A percentile compares a stretch with the other conserved stretches of the same genome.
These are phyloP conservation scores for Leptarthrus brevirostris DNA, from an alignment of 2,888 invertebrate genomes.

Conservation along the genomic window DNA sequence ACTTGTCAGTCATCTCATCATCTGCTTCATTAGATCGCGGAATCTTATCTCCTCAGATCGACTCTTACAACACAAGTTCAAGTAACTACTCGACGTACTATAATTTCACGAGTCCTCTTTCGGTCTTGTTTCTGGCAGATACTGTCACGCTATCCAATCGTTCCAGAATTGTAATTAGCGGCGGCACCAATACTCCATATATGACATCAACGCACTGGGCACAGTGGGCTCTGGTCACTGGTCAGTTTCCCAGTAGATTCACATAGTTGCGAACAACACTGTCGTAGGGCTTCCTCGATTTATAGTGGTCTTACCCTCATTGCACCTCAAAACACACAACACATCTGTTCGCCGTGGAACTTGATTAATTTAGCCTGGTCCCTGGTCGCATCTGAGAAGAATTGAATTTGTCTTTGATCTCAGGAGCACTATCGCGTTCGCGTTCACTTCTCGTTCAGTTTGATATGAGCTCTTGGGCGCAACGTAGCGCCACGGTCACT, in stretches of 20 bases:
- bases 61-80: background rate
- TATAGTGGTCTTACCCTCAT: background rate
- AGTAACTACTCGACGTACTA: background rate
- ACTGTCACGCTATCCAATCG: slow-evolving; percentile 35
- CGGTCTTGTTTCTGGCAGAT: slow-evolving; percentile 14
- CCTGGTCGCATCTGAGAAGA: background rate
- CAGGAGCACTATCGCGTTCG: slow-evolving; percentile 4
- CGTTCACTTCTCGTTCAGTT: slow-evolving; percentile 13
- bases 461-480: slow-evolving; percentile 14
- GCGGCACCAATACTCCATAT: slow-evolving; percentile 6
- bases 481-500: slow-evolving; percentile 1
- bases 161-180: slow-evolving; percentile 20
- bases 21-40: slow-evolving; percentile 1
- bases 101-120: slow-evolving; percentile 1
- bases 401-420: slow-evolving; percentile 13
- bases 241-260: background rate
- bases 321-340: background rate
- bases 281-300: slow-evolving; percentile 20
- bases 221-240: background rate
- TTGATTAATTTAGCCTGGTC: slow-evolving; percentile 34
- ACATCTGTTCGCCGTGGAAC: slow-evolving; percentile 6
- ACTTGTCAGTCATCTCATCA: background rate
- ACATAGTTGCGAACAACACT: slow-evolving; percentile 4
- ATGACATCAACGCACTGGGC: slow-evolving; percentile 1
- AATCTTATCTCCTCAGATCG: slow-evolving; percentile 10